These are phyloP conservation scores for Axea sp. DNA, from an alignment of 2,888 invertebrate genomes.

Conservation along the genomic window DNA sequence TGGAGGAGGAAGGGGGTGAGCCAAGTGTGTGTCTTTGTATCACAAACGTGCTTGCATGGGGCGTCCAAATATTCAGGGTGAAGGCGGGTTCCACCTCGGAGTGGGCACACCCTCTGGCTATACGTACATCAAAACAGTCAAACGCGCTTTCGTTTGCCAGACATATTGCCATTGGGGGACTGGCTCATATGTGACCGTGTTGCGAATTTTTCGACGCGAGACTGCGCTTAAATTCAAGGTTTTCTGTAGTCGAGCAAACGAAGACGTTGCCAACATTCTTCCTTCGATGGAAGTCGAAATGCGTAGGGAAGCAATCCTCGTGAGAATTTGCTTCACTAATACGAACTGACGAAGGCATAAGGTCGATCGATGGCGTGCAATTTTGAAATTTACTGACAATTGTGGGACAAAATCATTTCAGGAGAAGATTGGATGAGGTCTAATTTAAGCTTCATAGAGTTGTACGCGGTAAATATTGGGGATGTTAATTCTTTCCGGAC, in stretches of 20 bases:
- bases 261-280: constrained; percentile 23
- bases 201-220: constrained; percentile 62
- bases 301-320: constrained; percentile 69
- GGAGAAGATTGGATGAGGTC: constrained; percentile 29
- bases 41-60: constrained; percentile 73
- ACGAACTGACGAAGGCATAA: constrained; percentile 62
- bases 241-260: constrained; percentile 4
- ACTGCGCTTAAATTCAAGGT: constrained; percentile 57
- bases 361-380: constrained; percentile 43
- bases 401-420: constrained; percentile 33
- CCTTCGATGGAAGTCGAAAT: constrained; percentile 58
- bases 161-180: constrained; percentile 32
- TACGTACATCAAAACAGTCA: constrained; percentile 60
- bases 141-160: constrained; percentile 43
- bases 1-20: constrained; percentile 54
- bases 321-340: constrained; percentile 72
- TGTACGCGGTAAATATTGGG: constrained; percentile 4
- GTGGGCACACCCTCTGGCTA: constrained; percentile 69
- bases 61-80: constrained; percentile 68
- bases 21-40: constrained; percentile 73
- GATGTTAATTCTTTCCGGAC: neutral
- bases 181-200: constrained; percentile 58
- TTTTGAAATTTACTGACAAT: constrained; percentile 34
- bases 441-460: neutral
- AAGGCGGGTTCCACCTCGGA: constrained; percentile 67